Evolutionary conservation across 1,140 invertebrate species (phyloP).

Genomic region (Scaptomyza montana): DNA sequence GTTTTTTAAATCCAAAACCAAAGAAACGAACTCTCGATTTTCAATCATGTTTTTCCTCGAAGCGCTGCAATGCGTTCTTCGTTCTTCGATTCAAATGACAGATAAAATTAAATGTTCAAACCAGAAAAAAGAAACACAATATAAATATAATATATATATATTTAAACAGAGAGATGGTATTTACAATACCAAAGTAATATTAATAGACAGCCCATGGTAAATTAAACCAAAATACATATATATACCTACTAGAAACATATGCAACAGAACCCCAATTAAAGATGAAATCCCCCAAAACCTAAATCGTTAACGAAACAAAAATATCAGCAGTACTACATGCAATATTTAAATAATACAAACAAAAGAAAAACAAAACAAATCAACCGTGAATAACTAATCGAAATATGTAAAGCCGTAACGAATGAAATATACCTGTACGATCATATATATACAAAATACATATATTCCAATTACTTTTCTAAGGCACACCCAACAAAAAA

Average conservation of each 20-base stretch:
- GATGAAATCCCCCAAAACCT: constrained; percentile 12
- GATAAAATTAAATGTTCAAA: constrained; percentile 61
- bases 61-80: constrained; percentile 53
- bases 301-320: constrained; percentile 51
- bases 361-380: constrained; percentile 46
- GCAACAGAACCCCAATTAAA: constrained; percentile 42
- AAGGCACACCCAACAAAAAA: constrained; percentile 43
- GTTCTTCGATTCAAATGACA: constrained; percentile 38
- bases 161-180: constrained; percentile 30
- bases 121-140: constrained; percentile 32
- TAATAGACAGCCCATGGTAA: constrained; percentile 35
- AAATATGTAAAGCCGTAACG: constrained; percentile 66
- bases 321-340: constrained; percentile 72
- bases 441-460: constrained; percentile 64
- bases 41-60: constrained; percentile 70
- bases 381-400: constrained; percentile 62
- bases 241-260: constrained; percentile 50
- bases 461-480: constrained; percentile 73
- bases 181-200: constrained; percentile 21
- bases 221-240: constrained; percentile 45
- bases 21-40: constrained; percentile 63
- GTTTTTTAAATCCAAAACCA: constrained; percentile 61
- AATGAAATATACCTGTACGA: constrained; percentile 71
- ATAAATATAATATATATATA: constrained; percentile 30
- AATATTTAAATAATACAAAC: constrained; percentile 51